phyloP scores from a whole-genome alignment of 2,113 vertebrate species.

The Gobius niger region DNA sequence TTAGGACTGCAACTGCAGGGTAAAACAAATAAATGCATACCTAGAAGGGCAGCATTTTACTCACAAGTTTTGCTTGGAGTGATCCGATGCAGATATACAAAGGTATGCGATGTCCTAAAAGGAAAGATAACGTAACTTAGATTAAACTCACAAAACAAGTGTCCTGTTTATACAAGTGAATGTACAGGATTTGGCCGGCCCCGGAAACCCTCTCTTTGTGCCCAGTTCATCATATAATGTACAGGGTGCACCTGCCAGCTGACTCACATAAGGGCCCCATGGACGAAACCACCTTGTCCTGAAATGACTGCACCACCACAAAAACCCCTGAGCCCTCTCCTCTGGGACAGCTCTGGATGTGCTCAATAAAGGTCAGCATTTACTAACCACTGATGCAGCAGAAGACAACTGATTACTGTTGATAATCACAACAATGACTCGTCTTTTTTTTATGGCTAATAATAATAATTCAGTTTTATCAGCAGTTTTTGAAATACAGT shows the following conservation, averaged over 20 bases:
- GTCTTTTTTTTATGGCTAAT: neutral
- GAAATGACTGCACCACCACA: slow-evolving; percentile 66
- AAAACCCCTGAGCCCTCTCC: slow-evolving; percentile 66
- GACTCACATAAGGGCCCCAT: slow-evolving; percentile 37
- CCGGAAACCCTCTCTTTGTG: slow-evolving; percentile 37
- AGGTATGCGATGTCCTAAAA: slow-evolving; percentile 86
- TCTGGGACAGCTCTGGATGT: slow-evolving; percentile 66
- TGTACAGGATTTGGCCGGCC: slow-evolving; percentile 3
- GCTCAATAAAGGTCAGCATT: slow-evolving; percentile 34
- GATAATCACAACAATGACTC: neutral
- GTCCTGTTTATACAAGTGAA: slow-evolving; percentile 39
- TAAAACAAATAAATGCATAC: too few relatives aligned
- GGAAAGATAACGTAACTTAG: neutral
- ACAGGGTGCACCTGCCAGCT: slow-evolving; percentile 69
- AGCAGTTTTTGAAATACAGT: neutral
- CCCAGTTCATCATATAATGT: slow-evolving; percentile 22
- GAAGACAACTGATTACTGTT: neutral
- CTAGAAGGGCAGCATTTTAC: slow-evolving; percentile 47
- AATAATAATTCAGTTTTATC: neutral
- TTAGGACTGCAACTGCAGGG: too few relatives aligned
- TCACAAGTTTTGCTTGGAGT: slow-evolving; percentile 89
- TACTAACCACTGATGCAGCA: neutral
- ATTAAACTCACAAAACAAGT: slow-evolving; percentile 8
- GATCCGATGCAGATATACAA: slow-evolving; percentile 82
- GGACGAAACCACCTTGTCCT: slow-evolving; percentile 65